A percentile compares a stretch with the other conserved stretches of the same genome.
phyloP scores from a whole-genome alignment of 2,888 invertebrate species.

The Nymphalis c-album region DNA sequence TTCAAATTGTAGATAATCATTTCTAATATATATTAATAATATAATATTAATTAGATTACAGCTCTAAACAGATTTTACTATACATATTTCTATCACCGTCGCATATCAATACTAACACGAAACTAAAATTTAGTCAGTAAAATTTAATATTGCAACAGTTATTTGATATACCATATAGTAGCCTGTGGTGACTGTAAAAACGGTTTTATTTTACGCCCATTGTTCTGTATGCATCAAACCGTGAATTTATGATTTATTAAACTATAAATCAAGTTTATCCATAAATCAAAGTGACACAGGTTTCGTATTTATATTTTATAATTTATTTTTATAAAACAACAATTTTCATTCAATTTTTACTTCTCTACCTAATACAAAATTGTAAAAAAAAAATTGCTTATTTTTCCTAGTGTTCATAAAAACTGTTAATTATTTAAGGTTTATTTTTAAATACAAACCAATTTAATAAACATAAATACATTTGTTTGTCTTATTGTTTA shows the following conservation, averaged over 20 bases:
- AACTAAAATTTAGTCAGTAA: conserved; percentile 3
- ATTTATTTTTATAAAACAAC: too few species aligned
- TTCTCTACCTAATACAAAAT: too few species aligned
- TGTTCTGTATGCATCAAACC: conserved; percentile 34
- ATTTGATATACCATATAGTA: conserved; percentile 28
- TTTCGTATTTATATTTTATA: conserved; percentile 7
- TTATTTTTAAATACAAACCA: not conserved
- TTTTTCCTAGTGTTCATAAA: too few species aligned
- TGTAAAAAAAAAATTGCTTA: too few species aligned
- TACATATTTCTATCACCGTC: too few species aligned
- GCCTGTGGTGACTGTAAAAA: conserved; percentile 24
- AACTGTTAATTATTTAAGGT: not conserved
- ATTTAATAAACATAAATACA: too few species aligned
- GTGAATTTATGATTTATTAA: conserved; percentile 35
- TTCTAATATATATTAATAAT: too few species aligned
- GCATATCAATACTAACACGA: not conserved
- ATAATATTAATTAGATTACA: too few species aligned
- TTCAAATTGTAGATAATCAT: too few species aligned
- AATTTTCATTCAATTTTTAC: too few species aligned
- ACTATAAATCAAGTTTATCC: conserved; percentile 35
- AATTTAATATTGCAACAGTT: conserved; percentile 28
- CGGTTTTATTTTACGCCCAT: conserved; percentile 30
- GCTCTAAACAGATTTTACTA: too few species aligned
- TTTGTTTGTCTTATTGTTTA: too few species aligned
- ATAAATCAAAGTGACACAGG: conserved; percentile 29